These are phyloP conservation scores for Heliconius hewitsoni DNA, from an alignment of 1,140 invertebrate genomes.

Conservation along the genomic window DNA sequence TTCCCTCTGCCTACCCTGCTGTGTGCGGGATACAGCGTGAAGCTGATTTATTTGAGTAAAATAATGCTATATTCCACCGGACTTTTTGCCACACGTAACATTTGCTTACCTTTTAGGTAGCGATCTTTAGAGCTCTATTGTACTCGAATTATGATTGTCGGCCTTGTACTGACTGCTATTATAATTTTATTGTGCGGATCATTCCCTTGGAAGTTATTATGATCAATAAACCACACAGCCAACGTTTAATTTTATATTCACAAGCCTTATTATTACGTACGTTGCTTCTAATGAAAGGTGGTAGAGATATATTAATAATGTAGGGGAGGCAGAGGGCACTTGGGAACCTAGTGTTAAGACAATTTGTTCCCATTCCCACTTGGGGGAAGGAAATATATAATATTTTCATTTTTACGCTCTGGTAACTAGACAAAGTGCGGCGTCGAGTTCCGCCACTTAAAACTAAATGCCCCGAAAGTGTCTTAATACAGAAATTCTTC, in stretches of 20 bases:
- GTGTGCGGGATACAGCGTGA: neutral
- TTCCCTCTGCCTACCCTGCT: no score
- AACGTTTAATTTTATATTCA: constrained; percentile 4
- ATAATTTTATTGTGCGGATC: constrained; percentile 14
- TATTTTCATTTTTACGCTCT: no score
- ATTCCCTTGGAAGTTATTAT: constrained; percentile 12
- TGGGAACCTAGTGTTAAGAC: no score
- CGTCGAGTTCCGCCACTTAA: no score
- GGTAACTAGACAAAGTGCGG: no score
- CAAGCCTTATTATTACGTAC: neutral
- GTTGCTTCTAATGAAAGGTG: neutral
- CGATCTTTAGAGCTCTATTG: constrained; percentile 13
- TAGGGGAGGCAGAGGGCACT: no score
- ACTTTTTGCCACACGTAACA: neutral
- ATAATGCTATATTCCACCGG: neutral
- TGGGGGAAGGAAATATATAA: no score
- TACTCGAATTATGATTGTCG: constrained; percentile 18
- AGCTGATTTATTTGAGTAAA: neutral
- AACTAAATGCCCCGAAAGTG: no score
- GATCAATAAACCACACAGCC: constrained; percentile 23
- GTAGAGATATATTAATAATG: neutral
- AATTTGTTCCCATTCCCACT: no score
- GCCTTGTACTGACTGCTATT: constrained; percentile 19
- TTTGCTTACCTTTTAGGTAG: neutral
- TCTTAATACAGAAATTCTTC: no score